phyloP scores from a whole-genome alignment of 2,888 invertebrate species.

The Odontomyia ornata region DNA sequence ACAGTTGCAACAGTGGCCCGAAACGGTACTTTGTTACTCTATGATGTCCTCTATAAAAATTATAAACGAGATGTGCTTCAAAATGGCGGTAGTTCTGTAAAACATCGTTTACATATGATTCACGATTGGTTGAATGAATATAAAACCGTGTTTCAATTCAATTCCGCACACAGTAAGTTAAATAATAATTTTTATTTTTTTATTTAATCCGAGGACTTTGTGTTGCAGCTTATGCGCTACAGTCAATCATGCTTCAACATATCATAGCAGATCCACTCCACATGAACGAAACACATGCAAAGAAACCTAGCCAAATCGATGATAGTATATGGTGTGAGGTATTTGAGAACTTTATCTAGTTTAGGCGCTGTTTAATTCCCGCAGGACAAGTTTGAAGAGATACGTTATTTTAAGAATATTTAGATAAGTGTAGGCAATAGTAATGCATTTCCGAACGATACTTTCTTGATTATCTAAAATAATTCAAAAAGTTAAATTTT shows the following conservation, averaged over 20 bases:
- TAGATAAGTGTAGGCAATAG: too few species aligned
- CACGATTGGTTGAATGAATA: conserved; percentile 49
- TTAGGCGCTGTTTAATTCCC: too few species aligned
- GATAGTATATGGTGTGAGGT: conserved; percentile 42
- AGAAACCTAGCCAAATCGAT: neutral
- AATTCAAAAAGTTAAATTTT: too few species aligned
- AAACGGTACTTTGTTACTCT: conserved; percentile 43
- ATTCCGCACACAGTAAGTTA: conserved; percentile 47
- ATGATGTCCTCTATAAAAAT: conserved; percentile 46
- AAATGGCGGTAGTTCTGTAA: conserved; percentile 48
- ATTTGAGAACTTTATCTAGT: conserved; percentile 20
- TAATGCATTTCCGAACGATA: too few species aligned
- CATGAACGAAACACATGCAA: neutral
- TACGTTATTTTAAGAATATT: too few species aligned
- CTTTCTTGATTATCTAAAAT: too few species aligned
- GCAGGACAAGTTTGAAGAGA: too few species aligned
- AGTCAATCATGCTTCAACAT: conserved; percentile 39
- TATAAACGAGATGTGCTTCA: conserved; percentile 45
- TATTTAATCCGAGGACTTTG: neutral
- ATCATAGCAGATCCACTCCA: conserved; percentile 45
- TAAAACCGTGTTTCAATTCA: conserved; percentile 46
- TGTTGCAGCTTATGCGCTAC: conserved; percentile 39
- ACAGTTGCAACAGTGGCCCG: conserved; percentile 44
- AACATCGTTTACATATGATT: conserved; percentile 47
- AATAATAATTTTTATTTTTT: conserved; percentile 19